Evolutionary conservation across 2,888 invertebrate genomes (phyloP).

Genomic region (Agonum fuliginosum): DNA sequence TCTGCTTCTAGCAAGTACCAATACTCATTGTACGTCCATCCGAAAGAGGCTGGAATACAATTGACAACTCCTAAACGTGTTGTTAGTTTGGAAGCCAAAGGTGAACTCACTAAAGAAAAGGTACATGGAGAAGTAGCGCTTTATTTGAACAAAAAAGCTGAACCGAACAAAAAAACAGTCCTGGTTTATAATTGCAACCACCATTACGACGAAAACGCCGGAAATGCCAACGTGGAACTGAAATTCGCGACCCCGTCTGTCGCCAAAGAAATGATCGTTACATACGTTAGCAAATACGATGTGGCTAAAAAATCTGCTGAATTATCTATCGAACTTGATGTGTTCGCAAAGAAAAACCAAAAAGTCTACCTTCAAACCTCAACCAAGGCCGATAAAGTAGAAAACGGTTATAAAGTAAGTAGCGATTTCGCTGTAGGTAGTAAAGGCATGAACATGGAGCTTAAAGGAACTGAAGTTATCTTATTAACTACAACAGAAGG

Average conservation of each 20-base stretch:
- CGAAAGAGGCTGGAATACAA: constrained; percentile 79
- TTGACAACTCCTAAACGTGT: constrained; percentile 82
- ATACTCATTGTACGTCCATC: constrained; percentile 79
- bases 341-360: constrained; percentile 77
- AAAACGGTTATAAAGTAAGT: constrained; percentile 67
- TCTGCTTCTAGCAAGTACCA: constrained; percentile 84
- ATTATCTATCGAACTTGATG: constrained; percentile 74
- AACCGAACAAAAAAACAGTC: constrained; percentile 81
- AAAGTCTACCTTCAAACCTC: constrained; percentile 73
- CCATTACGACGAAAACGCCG: constrained; percentile 72
- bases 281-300: constrained; percentile 72
- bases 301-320: constrained; percentile 70
- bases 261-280: constrained; percentile 73
- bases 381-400: constrained; percentile 73
- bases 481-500: constrained; percentile 62
- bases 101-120: constrained; percentile 72
- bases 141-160: constrained; percentile 82
- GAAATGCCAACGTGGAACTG: constrained; percentile 75
- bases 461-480: constrained; percentile 63
- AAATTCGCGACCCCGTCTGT: constrained; percentile 82
- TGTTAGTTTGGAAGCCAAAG: constrained; percentile 77
- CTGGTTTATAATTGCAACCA: constrained; percentile 76
- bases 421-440: constrained; percentile 3
- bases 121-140: constrained; percentile 79
- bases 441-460: constrained; percentile 67